These are phyloP conservation scores for Campoletis raptor DNA, from an alignment of 2,888 invertebrate genomes.

Conservation along the genomic window DNA sequence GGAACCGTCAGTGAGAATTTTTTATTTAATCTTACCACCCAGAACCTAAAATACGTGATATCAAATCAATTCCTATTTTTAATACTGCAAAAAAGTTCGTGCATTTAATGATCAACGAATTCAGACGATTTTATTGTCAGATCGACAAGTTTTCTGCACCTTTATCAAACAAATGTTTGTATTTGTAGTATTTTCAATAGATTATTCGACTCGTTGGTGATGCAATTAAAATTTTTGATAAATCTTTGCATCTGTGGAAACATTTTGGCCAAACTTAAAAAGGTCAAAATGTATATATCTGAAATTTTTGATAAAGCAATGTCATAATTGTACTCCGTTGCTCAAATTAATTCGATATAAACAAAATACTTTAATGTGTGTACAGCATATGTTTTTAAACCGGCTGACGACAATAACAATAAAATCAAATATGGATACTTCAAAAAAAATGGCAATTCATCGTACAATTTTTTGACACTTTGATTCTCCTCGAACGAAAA, in stretches of 20 bases:
- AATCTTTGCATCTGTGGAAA: neutral
- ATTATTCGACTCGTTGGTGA: constrained; percentile 1
- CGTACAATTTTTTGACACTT: neutral
- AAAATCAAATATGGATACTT: neutral
- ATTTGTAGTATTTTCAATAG: neutral
- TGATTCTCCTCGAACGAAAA: neutral
- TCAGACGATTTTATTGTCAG: neutral
- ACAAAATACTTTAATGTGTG: neutral
- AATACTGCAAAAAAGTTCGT: neutral
- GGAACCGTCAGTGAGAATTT: neutral
- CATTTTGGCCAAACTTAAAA: neutral
- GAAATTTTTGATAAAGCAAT: constrained; percentile 21
- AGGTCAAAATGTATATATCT: neutral
- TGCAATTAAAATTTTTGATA: neutral
- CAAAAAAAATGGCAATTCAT: neutral
- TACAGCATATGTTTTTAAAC: neutral
- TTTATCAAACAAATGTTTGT: neutral
- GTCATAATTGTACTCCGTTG: constrained; percentile 9
- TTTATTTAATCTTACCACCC: neutral
- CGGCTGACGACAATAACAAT: neutral
- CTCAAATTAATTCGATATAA: neutral
- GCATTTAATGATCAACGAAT: neutral
- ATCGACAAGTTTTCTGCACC: neutral
- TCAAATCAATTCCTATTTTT: neutral
- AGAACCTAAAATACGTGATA: neutral